Base-by-base conservation (phyloP, 2,888 invertebrate species). In the Deilephila elpenor region DNA sequence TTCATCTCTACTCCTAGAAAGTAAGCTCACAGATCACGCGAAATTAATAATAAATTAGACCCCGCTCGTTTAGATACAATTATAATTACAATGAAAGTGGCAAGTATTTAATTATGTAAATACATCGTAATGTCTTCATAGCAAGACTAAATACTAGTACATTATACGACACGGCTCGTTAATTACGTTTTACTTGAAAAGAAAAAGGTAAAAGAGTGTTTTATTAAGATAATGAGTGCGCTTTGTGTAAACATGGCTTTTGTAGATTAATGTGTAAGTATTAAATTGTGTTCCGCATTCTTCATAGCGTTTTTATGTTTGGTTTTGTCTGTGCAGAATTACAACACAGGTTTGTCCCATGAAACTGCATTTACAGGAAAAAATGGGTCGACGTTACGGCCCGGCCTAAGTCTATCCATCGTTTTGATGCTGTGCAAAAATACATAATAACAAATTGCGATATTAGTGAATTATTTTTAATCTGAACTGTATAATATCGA, bases 11-110 rank as follows among this genome's bases (percentile, higher is more conserved):
- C n/a, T 1, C 5, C 17, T 56, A 14, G 34, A 72, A 53, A 62
- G 19, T 62, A 51, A 72, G 1, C 44, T 53, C 34, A 56, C 62
- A 53, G 32, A 62, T 64, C 32, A 72, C 59, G 29, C 37, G 56
- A 67, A 25, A 59, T 67, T 29, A 37, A 59, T 53, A 29, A 37
- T 59, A 59, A 34, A 73, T 64, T 59, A 34, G 14, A 25, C 1
- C 56, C 1, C 25, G 25, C 64, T 17, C 70, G 73, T 73, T 70
- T 56, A 70, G 61, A 60, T 59, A 70, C 25, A 44, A 73, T 61
- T 70, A 70, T 70, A 19, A 53, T 61, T 32, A 60, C 67, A 70
- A 73, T 73, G 61, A 59, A 70, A 73, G 60, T 60, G 62, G n/a
- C 34, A 19, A 32, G 60, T n/a, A 25, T 20, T 51, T 70, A 70